Base-by-base conservation (phyloP, 2,888 invertebrate species). In the Mesoligia furuncula region DNA sequence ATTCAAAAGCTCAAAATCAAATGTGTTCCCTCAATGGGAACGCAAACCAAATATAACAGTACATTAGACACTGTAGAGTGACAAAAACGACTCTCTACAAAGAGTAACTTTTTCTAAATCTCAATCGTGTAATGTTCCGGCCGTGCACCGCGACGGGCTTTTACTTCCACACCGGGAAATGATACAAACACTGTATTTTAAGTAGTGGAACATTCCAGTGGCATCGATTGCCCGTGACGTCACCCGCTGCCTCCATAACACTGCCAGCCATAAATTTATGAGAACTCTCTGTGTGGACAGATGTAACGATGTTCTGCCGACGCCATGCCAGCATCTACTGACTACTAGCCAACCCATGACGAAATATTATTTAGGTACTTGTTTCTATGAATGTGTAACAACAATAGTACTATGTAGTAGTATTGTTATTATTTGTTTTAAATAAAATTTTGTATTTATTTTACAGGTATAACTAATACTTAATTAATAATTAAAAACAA, bases 221-320 rank as follows among this genome's bases (percentile, higher is more conserved):
- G 1, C 45, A 62, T 54, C 7, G 71, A 11, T 51, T 36, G 45
- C 17, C 9, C 24, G 80, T 78, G 80, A 80, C 73, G 78, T 79
- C 78, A 72, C 13, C 6, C 8, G 54, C 39, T 62, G 71, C 80
- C 42, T 62, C 36, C 54, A n/a, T 17, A 70, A 36, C 42, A 51
- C 66, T 1, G 15, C n/a, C 7, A 48, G 15, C 17, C n/a, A 39
- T 59, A 20, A 7, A 42, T 61, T 42, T 62, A 24, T 15, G 79
- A 54, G 51, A 70, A 9, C 77, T 39, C 27, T 17, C 20, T 62
- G n/a, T 27, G 48, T 27, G n/a, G 69, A 69, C 68, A 77, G 39
- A 39, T 11, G 20, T 61, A 61, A 48, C 48, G 39, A 39, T 27
- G 24, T 20, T 7, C 24, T 13, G 11, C 45, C 31, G 31, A 17